Evolutionary conservation across 2,888 invertebrate species (phyloP), one percentile per base, ranked within the genome.

Genomic region (Eudemis profundana): DNA sequence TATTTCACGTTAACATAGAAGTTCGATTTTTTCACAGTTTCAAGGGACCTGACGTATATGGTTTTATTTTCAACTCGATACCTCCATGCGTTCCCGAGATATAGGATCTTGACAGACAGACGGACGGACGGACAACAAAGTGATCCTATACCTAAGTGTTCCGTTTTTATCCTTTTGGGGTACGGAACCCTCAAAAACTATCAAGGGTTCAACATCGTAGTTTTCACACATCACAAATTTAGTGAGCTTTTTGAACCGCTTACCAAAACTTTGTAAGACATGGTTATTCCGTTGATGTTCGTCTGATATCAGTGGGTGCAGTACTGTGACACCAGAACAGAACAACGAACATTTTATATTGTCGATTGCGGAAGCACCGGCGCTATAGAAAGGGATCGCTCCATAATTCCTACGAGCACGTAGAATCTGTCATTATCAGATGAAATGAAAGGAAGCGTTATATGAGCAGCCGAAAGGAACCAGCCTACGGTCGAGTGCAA

Each of bases 331-430:
- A 44, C 54, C 33, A 15, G 8, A 36, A 51, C 12, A 44, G 69
- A 65, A 66, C 57, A 69, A 67, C 69, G 63, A 69, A 68, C 78
- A 72, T 86, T 91, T 85, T 91, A 90, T 91, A 91, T 77, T 72
- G 69, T 78, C 70, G 75, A 76, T 83, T 72, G 77, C 90, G 91
- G 90, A 90, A 91, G 83, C 54, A 68, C 67, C 64, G 72, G 66
- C 66, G 66, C 61, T 70, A 71, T 80, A 84, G 88, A 90, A 88
- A 89, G 89, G 88, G 85, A 85, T 73, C 76, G 76, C 69, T 61
- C 50, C 57, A 42, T 59, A 51, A 33, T 42, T 44, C 47, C 53
- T 46, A 53, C 47, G 27, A 51, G 42, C 44, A 51, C 50, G 29
- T 29, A 23, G 44, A 64, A 64, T 59, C 46, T 17, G 38, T 63